Percentiles rank a stretch among this genome's conserved stretches.
phyloP scores from a whole-genome alignment of 2,888 invertebrate species.

The Ophraella communa region DNA sequence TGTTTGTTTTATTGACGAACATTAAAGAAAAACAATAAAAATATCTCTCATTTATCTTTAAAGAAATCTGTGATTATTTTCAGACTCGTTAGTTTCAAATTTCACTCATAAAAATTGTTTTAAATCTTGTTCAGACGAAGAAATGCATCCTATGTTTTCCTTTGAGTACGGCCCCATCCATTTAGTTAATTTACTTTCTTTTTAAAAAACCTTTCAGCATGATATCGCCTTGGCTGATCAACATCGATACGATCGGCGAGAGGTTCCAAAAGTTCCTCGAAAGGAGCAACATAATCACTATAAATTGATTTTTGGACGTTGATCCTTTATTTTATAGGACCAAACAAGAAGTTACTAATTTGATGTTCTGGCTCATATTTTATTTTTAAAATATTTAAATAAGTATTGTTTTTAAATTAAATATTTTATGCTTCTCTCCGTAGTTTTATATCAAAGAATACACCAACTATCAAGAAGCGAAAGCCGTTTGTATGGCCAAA shows the following conservation, averaged over 20 bases:
- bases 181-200: constrained; percentile 40
- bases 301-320: constrained; percentile 56
- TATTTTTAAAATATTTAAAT: no score
- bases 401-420: no score
- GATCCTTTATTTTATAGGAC: constrained; percentile 50
- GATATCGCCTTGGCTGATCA: constrained; percentile 43
- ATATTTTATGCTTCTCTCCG: no score
- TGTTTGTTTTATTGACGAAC: no score
- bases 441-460: no score
- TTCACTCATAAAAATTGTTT: not conserved
- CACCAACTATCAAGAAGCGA: no score
- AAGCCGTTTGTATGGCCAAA: no score
- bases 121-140: not conserved
- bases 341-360: not conserved
- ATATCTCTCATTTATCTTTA: not conserved
- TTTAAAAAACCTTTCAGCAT: constrained; percentile 41
- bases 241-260: constrained; percentile 44
- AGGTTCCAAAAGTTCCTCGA: constrained; percentile 42
- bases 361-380: no score
- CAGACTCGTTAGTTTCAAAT: not conserved
- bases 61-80: not conserved
- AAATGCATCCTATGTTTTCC: not conserved
- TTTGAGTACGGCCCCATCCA: constrained; percentile 5
- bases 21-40: not conserved
- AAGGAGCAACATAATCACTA: constrained; percentile 51